These are phyloP conservation scores for Amazona ochrocephala DNA, from an alignment of 2,797 vertebrate genomes.

Conservation along the genomic window DNA sequence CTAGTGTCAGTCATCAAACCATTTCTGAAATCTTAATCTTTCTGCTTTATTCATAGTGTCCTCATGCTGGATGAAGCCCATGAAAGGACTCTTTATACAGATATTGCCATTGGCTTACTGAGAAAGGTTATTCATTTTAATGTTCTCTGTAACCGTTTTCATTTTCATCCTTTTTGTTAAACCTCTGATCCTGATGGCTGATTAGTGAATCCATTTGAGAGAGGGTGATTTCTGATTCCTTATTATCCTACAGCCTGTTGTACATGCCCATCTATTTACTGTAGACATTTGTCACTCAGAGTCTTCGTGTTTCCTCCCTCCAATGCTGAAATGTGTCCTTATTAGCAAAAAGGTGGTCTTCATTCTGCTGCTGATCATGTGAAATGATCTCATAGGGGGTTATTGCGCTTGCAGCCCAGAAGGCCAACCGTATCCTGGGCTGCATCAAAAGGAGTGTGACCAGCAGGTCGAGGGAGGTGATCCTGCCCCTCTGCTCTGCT, in stretches of 20 bases:
- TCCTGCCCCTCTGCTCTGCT: too few species aligned
- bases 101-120: conserved; percentile 95
- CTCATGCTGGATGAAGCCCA: conserved; percentile 98
- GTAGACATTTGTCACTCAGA: background rate
- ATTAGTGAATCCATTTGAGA: background rate
- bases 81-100: conserved; percentile 95
- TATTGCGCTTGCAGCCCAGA: background rate
- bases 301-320: background rate
- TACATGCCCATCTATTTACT: background rate
- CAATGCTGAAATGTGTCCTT: background rate
- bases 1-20: background rate
- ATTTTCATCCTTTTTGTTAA: background rate
- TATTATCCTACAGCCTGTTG: background rate
- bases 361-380: background rate
- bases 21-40: background rate
- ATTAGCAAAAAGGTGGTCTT: background rate
- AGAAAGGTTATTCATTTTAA: conserved; percentile 87
- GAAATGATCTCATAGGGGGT: background rate
- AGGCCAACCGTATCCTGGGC: too few species aligned
- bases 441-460: too few species aligned
- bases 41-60: conserved; percentile 80
- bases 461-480: too few species aligned
- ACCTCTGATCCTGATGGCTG: background rate
- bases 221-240: background rate
- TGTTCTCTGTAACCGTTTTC: background rate